Conservation (phyloP, 2,113 vertebrate species). For the Ictalurus furcatus region DNA sequence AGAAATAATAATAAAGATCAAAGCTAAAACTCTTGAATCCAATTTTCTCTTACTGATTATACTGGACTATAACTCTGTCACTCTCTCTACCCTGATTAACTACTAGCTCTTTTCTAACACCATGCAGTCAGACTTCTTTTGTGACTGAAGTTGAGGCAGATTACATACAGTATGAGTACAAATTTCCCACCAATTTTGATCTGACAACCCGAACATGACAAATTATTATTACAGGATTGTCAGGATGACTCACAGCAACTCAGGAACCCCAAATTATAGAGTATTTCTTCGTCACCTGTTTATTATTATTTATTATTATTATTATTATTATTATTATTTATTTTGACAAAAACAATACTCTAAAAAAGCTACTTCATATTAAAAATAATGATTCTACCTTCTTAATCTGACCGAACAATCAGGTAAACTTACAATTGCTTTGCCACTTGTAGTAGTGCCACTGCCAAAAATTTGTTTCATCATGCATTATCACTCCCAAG, state of each 20-base stretch:
- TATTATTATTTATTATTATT: not conserved
- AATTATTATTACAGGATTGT: not conserved
- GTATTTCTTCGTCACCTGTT: not conserved
- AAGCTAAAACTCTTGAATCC: not conserved
- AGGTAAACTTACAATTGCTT: not conserved
- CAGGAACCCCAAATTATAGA: not conserved
- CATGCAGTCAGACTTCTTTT: not conserved
- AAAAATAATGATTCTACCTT: not conserved
- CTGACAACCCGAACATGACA: not conserved
- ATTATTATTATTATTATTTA: no score
- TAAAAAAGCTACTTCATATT: not conserved
- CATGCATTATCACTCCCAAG: not conserved
- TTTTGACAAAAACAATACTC: no score
- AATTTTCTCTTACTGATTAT: not conserved
- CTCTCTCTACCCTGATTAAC: not conserved
- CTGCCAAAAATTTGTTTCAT: slow-evolving; percentile 3
- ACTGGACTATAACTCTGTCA: not conserved
- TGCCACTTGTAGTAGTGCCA: not conserved
- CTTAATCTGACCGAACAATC: not conserved
- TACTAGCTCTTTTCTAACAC: not conserved
- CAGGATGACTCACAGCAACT: not conserved
- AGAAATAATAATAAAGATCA: not conserved
- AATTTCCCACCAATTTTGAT: not conserved
- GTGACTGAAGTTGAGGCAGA: not conserved
- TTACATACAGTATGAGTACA: not conserved